Evolutionary conservation across 2,797 vertebrate genomes (phyloP).

Genomic region (Alca torda): DNA sequence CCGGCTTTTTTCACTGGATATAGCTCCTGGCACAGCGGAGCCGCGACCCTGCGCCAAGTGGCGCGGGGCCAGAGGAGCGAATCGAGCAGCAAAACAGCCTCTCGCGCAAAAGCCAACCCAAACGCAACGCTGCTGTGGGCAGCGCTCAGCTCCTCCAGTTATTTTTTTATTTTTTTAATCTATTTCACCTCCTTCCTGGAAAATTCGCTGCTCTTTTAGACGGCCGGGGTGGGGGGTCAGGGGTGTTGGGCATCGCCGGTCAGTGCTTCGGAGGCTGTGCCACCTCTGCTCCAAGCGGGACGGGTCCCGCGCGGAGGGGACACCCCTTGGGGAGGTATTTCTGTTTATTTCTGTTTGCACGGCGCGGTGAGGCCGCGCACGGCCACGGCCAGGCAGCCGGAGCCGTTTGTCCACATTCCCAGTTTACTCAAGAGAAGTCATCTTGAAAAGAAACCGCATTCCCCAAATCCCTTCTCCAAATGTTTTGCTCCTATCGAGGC

Average conservation of each 20-base stretch:
- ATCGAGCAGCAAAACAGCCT: neutral
- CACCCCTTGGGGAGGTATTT: neutral
- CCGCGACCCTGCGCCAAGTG: neutral
- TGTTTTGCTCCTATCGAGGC: neutral
- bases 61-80: neutral
- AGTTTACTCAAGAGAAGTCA: neutral
- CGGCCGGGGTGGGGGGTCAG: fast-evolving
- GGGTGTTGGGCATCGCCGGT: fast-evolving
- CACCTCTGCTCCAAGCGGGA: neutral
- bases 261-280: fast-evolving
- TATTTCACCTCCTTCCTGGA: neutral
- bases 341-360: too few relatives aligned
- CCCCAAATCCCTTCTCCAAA: neutral
- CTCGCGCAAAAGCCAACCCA: neutral
- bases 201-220: neutral
- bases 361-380: neutral
- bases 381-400: neutral
- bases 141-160: neutral
- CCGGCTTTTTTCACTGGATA: neutral
- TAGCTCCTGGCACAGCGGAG: neutral
- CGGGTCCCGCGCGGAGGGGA: fast-evolving
- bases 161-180: neutral
- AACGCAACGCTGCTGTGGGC: fast-evolving
- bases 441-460: neutral
- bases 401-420: neutral